Evolutionary conservation across 2,888 invertebrate genomes (phyloP), one percentile per base, ranked within the genome.

Genomic region (Leptinotarsa haldemani): DNA sequence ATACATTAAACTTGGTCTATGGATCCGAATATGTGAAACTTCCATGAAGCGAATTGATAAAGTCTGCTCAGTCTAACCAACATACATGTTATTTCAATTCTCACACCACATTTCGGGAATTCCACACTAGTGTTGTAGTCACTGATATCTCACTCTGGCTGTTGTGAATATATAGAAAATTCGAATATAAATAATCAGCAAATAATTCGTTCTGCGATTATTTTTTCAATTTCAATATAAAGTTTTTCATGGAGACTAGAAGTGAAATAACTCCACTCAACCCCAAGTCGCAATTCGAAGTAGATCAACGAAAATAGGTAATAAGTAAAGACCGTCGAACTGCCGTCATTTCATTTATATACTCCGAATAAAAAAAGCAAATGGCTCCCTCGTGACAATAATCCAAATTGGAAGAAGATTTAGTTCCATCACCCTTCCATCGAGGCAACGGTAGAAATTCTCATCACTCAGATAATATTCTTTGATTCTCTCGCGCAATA

Each of bases 401-500:
- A 56, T 22, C 56, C 56, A 22, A 56, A 56, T 56, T 56, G 56
- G 56, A 56, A 56, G 22, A 15, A 56, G 56, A 56, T 56, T 56
- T 15, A 22, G 15, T 22, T 56, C 56, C 56, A 56, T 56, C 56
- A 56, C 56, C 12, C 22, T 25, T 56, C 56, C 56, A 56, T 56
- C 56, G 22, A 50, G 2, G 22, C 18, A 20, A 4, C 13, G 56
- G 22, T 15, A 56, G 2, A 25, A 56, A 25, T 56, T 25, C 22
- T 56, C 56, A 56, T 22, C 22, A 22, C 1, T 13, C 22, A 56
- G 56, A 22, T 22, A 56, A 22, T 22, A 56, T 22, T 56, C 25
- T 22, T 18, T 20, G 56, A 56, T 56, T 56, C 22, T 13, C 56
- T 12, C 22, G 13, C 20, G 56, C 15, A 15, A 56, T 0, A 22